Evolutionary conservation across 2,113 vertebrate species (phyloP).

Genomic region (Atractosteus spatula): DNA sequence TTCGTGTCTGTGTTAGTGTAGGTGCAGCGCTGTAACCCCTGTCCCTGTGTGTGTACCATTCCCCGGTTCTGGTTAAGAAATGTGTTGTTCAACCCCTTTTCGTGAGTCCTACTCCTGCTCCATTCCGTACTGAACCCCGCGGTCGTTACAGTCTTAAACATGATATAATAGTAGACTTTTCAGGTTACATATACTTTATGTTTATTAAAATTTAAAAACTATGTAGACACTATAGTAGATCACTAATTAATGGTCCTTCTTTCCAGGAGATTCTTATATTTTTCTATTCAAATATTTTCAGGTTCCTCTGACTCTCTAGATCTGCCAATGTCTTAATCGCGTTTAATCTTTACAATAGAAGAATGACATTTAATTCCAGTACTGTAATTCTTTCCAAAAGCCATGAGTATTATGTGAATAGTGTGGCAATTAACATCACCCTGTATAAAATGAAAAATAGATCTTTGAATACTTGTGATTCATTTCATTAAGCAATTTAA

Average conservation of each 20-base stretch:
- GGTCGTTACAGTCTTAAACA: too few relatives aligned
- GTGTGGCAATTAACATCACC: not conserved
- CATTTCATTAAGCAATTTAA: too few relatives aligned
- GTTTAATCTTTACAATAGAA: constrained; percentile 15
- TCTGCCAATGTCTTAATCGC: constrained; percentile 17
- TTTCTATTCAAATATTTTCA: constrained; percentile 8
- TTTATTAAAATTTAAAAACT: too few relatives aligned
- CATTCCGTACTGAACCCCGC: too few relatives aligned
- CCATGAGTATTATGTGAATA: not conserved
- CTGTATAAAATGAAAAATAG: constrained; percentile 2
- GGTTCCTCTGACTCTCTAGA: not conserved
- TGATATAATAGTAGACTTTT: too few relatives aligned
- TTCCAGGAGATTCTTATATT: not conserved
- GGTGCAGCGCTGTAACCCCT: too few relatives aligned
- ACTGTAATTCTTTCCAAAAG: not conserved
- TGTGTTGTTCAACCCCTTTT: too few relatives aligned
- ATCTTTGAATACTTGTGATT: not conserved
- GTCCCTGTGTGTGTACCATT: too few relatives aligned
- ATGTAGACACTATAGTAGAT: constrained; percentile 11
- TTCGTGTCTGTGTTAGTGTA: too few relatives aligned
- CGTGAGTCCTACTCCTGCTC: too few relatives aligned
- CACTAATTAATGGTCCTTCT: constrained; percentile 8
- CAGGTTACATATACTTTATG: too few relatives aligned
- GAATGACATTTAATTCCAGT: constrained; percentile 10
- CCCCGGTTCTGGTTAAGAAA: too few relatives aligned